phyloP scores from a whole-genome alignment of 2,113 vertebrate species.

The Colistium nudipinnis region DNA sequence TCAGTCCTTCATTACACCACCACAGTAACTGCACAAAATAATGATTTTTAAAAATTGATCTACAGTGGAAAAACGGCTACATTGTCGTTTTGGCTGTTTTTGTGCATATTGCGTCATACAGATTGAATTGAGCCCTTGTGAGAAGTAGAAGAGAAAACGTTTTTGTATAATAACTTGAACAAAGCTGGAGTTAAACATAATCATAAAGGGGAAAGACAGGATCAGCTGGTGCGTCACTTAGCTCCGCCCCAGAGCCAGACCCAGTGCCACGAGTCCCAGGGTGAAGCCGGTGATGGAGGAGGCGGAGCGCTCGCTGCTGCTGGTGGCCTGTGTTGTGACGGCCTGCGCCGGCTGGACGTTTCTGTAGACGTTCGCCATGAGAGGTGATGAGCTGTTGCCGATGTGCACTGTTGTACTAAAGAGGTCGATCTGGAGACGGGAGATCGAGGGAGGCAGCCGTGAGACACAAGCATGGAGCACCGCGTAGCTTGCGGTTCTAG shows the following conservation, averaged over 20 bases:
- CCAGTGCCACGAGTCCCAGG: conserved; percentile 33
- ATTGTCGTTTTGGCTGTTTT: background rate
- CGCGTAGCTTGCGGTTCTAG: too few relatives aligned
- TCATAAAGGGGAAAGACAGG: background rate
- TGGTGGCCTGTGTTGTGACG: conserved; percentile 41
- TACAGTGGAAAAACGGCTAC: background rate
- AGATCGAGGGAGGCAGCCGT: background rate
- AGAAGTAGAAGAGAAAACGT: background rate
- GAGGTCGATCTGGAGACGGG: conserved; percentile 64
- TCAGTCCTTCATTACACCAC: conserved; percentile 40
- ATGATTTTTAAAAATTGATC: too few relatives aligned
- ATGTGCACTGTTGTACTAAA: conserved; percentile 51
- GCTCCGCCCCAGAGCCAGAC: background rate
- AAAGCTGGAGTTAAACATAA: background rate
- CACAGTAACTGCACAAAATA: too few relatives aligned
- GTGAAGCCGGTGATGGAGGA: conserved; percentile 8
- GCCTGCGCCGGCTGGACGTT: conserved; percentile 15
- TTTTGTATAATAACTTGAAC: background rate
- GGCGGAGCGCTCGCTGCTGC: background rate
- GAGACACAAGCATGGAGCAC: background rate
- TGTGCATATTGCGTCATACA: background rate
- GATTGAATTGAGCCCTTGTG: background rate
- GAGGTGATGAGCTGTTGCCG: background rate
- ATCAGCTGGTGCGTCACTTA: background rate
- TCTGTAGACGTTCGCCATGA: conserved; percentile 60